Conservation (phyloP, 2,113 vertebrate genomes). For the Psophia crepitans region DNA sequence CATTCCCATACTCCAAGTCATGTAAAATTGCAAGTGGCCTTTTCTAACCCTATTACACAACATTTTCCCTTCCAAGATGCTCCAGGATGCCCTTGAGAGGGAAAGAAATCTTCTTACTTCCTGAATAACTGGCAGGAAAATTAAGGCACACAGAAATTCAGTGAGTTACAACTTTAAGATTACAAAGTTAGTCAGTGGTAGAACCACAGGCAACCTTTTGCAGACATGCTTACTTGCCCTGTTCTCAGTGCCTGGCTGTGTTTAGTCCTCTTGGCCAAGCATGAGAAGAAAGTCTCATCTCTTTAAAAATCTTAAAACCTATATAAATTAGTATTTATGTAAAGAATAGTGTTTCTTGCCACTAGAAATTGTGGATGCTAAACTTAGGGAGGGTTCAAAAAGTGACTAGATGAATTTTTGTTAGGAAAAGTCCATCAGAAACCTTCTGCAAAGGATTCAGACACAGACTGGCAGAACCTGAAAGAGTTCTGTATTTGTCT, state of each 20-base stretch:
- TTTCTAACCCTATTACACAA: neutral
- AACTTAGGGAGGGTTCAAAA: neutral
- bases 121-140: neutral
- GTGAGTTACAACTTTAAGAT: neutral
- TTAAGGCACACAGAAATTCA: neutral
- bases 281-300: neutral
- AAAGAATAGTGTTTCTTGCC: neutral
- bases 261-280: neutral
- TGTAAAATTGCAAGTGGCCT: neutral
- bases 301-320: neutral
- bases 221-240: neutral
- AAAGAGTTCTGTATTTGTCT: neutral
- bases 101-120: neutral
- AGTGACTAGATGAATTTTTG: neutral
- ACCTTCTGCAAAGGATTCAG: neutral
- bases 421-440: neutral
- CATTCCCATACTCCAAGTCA: neutral
- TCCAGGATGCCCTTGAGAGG: neutral
- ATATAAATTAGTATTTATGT: no score
- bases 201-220: neutral
- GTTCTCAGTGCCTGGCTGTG: neutral
- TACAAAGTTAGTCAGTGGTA: neutral
- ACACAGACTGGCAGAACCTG: neutral
- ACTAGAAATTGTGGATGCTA: neutral
- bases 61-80: neutral